Evolutionary conservation across 2,797 vertebrate genomes (phyloP).

Genomic region (Todus mexicanus): DNA sequence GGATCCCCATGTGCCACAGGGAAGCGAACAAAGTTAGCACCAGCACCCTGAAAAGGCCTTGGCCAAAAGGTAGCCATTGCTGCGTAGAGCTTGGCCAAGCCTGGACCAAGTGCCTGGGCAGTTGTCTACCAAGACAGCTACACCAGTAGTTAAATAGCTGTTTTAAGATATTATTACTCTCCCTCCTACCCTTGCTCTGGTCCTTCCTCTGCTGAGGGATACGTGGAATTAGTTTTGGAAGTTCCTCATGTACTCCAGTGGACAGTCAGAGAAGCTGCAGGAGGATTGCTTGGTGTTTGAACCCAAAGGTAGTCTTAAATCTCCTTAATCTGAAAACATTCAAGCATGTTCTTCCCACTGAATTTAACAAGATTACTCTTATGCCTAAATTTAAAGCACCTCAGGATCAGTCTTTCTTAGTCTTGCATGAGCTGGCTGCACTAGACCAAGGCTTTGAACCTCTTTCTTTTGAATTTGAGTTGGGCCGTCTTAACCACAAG

Average conservation of each 20-base stretch:
- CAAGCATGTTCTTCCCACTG: not conserved
- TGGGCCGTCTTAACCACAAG: slow-evolving; percentile 27
- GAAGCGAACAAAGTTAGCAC: not conserved
- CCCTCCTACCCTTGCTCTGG: not conserved
- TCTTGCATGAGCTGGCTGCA: not conserved
- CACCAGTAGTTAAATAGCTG: not conserved
- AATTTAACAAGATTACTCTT: not conserved
- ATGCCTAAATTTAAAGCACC: not conserved
- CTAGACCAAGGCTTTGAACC: slow-evolving; percentile 3
- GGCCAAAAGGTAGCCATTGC: not conserved
- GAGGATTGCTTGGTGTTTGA: not conserved
- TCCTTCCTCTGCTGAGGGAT: not conserved
- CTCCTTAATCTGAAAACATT: not conserved
- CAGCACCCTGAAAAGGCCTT: not conserved
- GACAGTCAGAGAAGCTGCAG: not conserved
- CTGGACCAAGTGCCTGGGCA: not conserved
- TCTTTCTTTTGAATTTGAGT: slow-evolving; percentile 9
- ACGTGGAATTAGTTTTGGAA: not conserved
- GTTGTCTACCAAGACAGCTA: not conserved
- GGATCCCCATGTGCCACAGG: not conserved
- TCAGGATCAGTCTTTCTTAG: not conserved
- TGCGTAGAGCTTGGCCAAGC: not conserved
- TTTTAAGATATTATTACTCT: not conserved
- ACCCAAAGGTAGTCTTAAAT: not conserved
- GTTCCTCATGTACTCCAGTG: not conserved